Conservation (phyloP, 64 coral and sea anemone species). For the Orbicella faveolata region DNA sequence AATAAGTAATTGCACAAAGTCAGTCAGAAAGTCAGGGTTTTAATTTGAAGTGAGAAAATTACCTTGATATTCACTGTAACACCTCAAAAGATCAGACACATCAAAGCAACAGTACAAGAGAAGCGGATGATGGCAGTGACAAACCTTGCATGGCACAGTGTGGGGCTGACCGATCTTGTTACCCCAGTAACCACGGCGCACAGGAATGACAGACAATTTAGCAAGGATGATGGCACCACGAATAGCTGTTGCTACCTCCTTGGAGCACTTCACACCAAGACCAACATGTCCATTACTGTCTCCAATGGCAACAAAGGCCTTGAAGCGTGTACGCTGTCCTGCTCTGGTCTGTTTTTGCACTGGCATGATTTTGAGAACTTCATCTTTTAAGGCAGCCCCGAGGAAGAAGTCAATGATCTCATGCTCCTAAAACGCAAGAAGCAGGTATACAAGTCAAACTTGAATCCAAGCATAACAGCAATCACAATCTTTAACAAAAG, state of each 20-base stretch:
- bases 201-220: constrained; percentile 94
- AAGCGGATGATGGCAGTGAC: neutral
- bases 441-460: neutral
- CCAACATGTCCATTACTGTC: constrained; percentile 96
- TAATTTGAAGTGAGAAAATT: no score
- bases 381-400: constrained; percentile 95
- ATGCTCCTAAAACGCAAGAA: constrained; percentile 64
- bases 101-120: neutral
- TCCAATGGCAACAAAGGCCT: constrained; percentile 99
- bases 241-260: constrained; percentile 97
- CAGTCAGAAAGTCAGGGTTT: no score
- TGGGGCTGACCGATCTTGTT: constrained; percentile 98
- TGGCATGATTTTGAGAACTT: constrained; percentile 99
- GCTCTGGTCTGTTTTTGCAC: constrained; percentile 99
- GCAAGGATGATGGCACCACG: constrained; percentile 97
- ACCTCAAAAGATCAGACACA: no score
- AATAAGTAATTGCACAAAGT: neutral
- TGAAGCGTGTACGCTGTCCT: constrained; percentile 95
- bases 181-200: constrained; percentile 98
- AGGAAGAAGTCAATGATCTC: constrained; percentile 99
- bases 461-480: neutral
- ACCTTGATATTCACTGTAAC: no score
- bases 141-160: constrained; percentile 98
- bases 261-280: constrained; percentile 97
- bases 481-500: neutral